phyloP scores from a whole-genome alignment of 2,797 vertebrate genomes.

The Hemibagrus guttatus region DNA sequence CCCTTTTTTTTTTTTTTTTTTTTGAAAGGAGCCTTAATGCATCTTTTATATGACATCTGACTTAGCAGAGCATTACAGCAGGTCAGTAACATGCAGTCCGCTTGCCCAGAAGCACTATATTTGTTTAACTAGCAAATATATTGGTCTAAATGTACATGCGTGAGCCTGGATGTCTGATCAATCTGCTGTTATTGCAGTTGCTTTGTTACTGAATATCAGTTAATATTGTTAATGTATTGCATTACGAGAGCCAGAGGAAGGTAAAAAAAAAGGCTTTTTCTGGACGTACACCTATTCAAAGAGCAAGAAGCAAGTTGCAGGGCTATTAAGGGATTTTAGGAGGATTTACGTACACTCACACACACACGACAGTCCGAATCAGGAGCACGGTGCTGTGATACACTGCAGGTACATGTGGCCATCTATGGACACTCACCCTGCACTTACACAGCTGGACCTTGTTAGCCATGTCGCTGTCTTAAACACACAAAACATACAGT shows the following conservation, averaged over 20 bases:
- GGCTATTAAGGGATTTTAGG: conserved; percentile 17
- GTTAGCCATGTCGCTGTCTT: conserved; percentile 50
- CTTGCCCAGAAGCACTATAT: conserved; percentile 16
- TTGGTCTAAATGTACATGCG: neutral
- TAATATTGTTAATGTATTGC: conserved; percentile 43
- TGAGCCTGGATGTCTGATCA: conserved; percentile 16
- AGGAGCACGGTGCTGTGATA: conserved; percentile 53
- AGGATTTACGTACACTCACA: conserved; percentile 2
- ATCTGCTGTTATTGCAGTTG: conserved; percentile 39
- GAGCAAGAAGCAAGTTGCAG: conserved; percentile 10
- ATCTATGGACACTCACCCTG: conserved; percentile 64
- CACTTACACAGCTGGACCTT: conserved; percentile 69
- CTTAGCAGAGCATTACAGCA: neutral
- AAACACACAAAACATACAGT: neutral
- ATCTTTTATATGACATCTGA: conserved; percentile 39
- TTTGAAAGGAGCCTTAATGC: conserved; percentile 31
- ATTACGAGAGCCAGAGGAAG: conserved; percentile 10
- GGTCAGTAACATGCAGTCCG: conserved; percentile 11
- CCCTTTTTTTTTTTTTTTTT: neutral
- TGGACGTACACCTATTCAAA: conserved; percentile 5
- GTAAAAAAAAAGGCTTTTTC: neutral
- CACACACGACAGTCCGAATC: conserved; percentile 41
- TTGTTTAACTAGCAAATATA: conserved; percentile 37
- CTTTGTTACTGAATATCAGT: conserved; percentile 39
- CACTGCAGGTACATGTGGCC: conserved; percentile 35